Evolutionary conservation across 1,140 invertebrate genomes (phyloP).

Genomic region (Thereuonema tuberculata): DNA sequence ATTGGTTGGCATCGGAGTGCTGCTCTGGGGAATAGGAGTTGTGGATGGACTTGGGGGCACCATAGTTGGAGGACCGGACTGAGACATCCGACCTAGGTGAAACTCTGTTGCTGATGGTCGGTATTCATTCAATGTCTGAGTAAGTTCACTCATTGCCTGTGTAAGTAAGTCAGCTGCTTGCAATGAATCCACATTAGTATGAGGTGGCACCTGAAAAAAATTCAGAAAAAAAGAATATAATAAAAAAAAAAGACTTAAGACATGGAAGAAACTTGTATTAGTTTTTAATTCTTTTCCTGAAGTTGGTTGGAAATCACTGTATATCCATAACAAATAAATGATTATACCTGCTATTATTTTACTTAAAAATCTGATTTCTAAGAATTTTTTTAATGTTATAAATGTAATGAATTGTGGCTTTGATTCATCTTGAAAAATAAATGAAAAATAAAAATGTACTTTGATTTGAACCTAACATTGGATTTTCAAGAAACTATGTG

Average conservation of each 20-base stretch:
- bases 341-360: too few species aligned
- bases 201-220: constrained; percentile 2
- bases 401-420: too few species aligned
- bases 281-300: too few species aligned
- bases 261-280: too few species aligned
- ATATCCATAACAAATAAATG: too few species aligned
- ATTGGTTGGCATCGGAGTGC: constrained; percentile 16
- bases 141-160: constrained; percentile 35
- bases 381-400: too few species aligned
- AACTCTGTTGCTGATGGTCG: constrained; percentile 18
- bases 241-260: background rate
- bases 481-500: too few species aligned
- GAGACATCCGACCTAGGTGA: constrained; percentile 16
- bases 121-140: constrained; percentile 27
- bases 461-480: too few species aligned
- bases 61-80: constrained; percentile 20
- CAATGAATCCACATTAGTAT: background rate
- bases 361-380: too few species aligned
- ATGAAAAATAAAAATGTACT: too few species aligned
- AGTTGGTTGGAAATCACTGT: too few species aligned
- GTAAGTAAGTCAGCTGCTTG: constrained; percentile 30
- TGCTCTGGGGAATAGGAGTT: constrained; percentile 14
- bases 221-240: background rate
- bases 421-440: too few species aligned
- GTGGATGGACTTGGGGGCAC: constrained; percentile 21